Base-by-base conservation (phyloP, 2,888 invertebrate species). In the Melolontha melolontha region DNA sequence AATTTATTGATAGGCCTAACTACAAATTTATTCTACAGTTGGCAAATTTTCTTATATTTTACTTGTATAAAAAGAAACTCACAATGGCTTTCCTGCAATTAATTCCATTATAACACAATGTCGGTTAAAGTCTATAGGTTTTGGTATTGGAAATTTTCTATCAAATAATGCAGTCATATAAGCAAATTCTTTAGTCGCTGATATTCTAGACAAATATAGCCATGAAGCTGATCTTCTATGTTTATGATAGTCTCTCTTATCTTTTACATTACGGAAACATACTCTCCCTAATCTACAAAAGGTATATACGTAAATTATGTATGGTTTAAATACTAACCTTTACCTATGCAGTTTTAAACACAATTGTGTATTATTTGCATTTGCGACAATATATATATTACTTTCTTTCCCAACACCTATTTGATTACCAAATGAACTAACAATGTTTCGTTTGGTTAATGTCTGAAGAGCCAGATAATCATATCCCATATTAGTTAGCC, bases 361-460 rank as follows among this genome's bases (percentile, higher is more conserved):
- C 29, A 95, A 84, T 29, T 93, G 90, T 69, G 90, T 89, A 0
- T 89, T 91, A 50, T 94, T 92, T 72, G 91, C 89, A 84, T 95
- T 90, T 1, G 90, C 92, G 0, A 96, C 96, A 49, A 93, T 90
- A 79, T 96, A 98, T 73, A 98, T 95, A 80, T 98, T 97, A 0
- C 98, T 98, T 82, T 99, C 99, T 82, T 99, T 99, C 49, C 99
- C 99, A 40, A 98, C 95, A 41, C 99, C 99, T 76, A 99, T 98
- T 85, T 99, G 98, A 82, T 96, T 98, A 11, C 99, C 99, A 81
- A 99, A 96, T 0, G 94, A 94, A 42, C 88, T 85, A 14, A 97
- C 87, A 1, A 92, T 88, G 69, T 91, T 90, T 39, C 94, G 88
- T 67, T 92, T 88, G 0, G 93, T 90, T 10, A 98, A 85, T 0